These are phyloP conservation scores for Drymonia ruficornis DNA, from an alignment of 2,888 invertebrate species.

Conservation along the genomic window DNA sequence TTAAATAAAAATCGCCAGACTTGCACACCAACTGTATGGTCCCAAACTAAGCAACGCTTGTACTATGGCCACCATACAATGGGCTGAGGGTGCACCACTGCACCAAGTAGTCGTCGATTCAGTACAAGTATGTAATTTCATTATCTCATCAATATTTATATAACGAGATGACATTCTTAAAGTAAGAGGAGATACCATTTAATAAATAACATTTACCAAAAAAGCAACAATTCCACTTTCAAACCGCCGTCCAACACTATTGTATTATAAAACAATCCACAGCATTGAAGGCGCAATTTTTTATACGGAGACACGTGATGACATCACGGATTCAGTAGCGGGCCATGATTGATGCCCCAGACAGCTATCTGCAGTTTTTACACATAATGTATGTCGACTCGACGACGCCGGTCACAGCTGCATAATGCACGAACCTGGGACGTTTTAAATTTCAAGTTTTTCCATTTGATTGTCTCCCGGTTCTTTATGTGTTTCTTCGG, in stretches of 20 bases:
- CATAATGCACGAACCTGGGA: slow-evolving; percentile 53
- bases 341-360: slow-evolving; percentile 46
- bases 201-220: no score
- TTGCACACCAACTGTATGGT: no score
- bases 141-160: no score
- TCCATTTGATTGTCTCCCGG: slow-evolving; percentile 7
- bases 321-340: slow-evolving; percentile 34
- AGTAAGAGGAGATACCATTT: no score
- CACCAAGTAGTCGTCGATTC: no score
- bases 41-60: no score
- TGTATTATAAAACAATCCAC: slow-evolving; percentile 11
- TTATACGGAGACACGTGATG: slow-evolving; percentile 19
- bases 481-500: background rate
- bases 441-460: slow-evolving; percentile 25
- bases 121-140: no score
- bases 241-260: background rate
- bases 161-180: no score
- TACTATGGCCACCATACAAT: no score
- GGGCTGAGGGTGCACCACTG: no score
- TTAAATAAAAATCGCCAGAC: no score
- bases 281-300: slow-evolving; percentile 4
- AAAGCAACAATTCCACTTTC: background rate
- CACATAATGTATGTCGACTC: slow-evolving; percentile 43
- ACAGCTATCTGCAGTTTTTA: slow-evolving; percentile 52
- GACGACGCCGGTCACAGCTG: slow-evolving; percentile 58